Evolutionary conservation across 2,113 vertebrate genomes (phyloP), one percentile per base, ranked within the genome.

Genomic region (Castor canadensis): DNA sequence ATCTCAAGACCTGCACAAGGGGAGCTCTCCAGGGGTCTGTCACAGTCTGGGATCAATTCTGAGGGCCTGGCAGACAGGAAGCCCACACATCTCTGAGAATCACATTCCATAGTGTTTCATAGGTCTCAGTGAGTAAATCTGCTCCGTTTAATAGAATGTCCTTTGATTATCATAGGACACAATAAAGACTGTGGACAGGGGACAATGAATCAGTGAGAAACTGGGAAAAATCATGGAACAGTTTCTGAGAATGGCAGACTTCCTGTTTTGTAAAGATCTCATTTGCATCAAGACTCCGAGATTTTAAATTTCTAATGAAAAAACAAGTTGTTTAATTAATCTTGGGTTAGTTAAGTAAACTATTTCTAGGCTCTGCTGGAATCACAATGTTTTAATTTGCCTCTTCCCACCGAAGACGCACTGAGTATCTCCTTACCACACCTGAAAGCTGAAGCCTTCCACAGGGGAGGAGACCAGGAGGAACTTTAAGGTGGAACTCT

Each of bases 381-480:
- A 49, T 52, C 26, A 24, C 19, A 40, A 4, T 3, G 5, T 9
- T 40, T 35, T 76, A 49, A 19, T 40, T 22, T 22, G 52, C 24
- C 24, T 49, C 45, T 16, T 76, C 8, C 16, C n/a, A 66, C 22
- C 64, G 26, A 38, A 35, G 26, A 84, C 15, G 11, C 35, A 45
- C 11, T 32, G 69, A 43, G 56, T 8, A 24, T 7, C 2, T 58
- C 62, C 40, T 22, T 10, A 16, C 3, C 16, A 40, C 26, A 16
- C 40, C 17, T 47, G 43, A 30, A 71, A 17, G 5, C 43, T n/a
- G 17, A 56, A 79, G 24, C 8, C 20, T 22, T 38, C 32, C 22
- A n/a, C 15, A 16, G 5, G 22, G 49, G 8, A 45, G 1, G 2
- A 3, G 24, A 15, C 20, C 2, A 6, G 5, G 10, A 28, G 6